Percentiles rank a stretch among this genome's conserved stretches.
These are phyloP conservation scores for Amniataba percoides DNA, from an alignment of 2,797 vertebrate species.

Conservation along the genomic window DNA sequence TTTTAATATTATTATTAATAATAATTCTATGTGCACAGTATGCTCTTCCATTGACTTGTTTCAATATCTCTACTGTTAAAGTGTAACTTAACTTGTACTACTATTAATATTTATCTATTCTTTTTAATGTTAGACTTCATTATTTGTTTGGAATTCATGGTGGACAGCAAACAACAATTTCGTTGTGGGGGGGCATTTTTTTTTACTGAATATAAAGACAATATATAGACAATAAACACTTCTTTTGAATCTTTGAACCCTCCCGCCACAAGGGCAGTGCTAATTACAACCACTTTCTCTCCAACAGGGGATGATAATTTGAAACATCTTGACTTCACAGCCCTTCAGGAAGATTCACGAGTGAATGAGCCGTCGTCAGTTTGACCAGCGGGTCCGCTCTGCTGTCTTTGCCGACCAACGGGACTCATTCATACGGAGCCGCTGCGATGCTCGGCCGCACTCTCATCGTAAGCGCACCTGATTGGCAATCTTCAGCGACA, in stretches of 20 bases:
- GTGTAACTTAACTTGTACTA: too few species aligned
- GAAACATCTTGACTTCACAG: constrained; percentile 4
- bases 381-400: neutral
- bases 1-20: neutral
- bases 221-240: too few species aligned
- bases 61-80: neutral
- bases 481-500: constrained; percentile 38
- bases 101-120: too few species aligned
- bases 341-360: neutral
- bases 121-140: too few species aligned
- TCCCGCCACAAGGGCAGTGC: too few species aligned
- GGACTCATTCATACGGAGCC: neutral
- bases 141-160: too few species aligned
- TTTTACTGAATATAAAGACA: too few species aligned
- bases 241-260: too few species aligned
- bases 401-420: neutral
- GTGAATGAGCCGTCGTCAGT: constrained; percentile 13
- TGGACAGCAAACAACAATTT: too few species aligned
- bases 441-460: neutral
- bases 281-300: neutral
- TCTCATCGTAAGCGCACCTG: constrained; percentile 4
- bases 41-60: neutral
- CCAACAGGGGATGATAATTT: neutral
- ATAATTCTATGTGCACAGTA: neutral
- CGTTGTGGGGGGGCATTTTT: too few species aligned